These are phyloP conservation scores for Melangyna quadrimaculata DNA, from an alignment of 2,888 invertebrate species.

Conservation along the genomic window DNA sequence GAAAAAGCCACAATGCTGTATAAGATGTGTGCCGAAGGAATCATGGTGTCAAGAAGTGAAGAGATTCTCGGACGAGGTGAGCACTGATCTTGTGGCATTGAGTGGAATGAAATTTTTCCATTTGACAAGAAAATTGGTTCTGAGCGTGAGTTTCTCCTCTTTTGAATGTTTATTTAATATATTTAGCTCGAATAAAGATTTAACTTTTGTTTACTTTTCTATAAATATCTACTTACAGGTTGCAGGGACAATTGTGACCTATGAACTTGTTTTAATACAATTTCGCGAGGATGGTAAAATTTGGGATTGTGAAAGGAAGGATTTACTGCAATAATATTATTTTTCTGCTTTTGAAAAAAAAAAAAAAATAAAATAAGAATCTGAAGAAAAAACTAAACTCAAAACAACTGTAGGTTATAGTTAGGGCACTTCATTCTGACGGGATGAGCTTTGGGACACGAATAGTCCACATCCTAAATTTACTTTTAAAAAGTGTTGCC, in stretches of 20 bases:
- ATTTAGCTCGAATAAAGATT: not conserved
- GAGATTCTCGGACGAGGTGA: slow-evolving; percentile 79
- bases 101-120: slow-evolving; percentile 80
- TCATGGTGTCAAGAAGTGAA: slow-evolving; percentile 82
- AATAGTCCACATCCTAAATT: too few species aligned
- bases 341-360: not conserved
- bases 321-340: not conserved
- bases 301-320: slow-evolving; percentile 74
- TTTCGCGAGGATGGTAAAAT: slow-evolving; percentile 81
- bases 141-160: slow-evolving; percentile 76
- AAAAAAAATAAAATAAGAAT: not conserved
- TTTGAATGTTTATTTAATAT: not conserved
- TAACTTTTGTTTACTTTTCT: not conserved
- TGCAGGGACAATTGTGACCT: slow-evolving; percentile 84
- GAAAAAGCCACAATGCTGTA: slow-evolving; percentile 79
- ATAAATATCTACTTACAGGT: slow-evolving; percentile 80
- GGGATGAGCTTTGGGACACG: too few species aligned
- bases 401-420: too few species aligned
- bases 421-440: too few species aligned
- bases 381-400: too few species aligned
- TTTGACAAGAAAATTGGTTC: slow-evolving; percentile 78
- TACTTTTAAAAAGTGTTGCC: too few species aligned
- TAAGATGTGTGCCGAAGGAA: slow-evolving; percentile 81
- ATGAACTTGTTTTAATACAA: slow-evolving; percentile 84
- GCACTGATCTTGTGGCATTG: slow-evolving; percentile 78